Base-by-base conservation (phyloP, 2,888 invertebrate species). In the Unio delphinus region DNA sequence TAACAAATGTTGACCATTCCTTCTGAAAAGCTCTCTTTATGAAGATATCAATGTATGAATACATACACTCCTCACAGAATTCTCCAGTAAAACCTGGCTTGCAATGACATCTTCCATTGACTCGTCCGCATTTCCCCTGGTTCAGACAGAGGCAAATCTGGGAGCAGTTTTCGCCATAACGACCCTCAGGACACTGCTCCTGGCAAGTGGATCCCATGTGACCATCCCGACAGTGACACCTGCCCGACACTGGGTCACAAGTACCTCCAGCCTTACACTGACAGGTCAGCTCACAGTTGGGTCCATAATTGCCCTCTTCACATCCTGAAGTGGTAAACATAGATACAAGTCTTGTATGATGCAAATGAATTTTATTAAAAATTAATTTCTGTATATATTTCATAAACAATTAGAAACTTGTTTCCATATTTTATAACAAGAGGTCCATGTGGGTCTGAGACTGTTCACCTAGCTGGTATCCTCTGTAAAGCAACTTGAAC, bases 41-140 rank as follows among this genome's bases (percentile, higher is more conserved):
- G n/a, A 3, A 15, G 20, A 61, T 23, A 61, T 30, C 11, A 28
- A 28, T 28, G 23, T 11, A 64, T 55, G 1, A 18, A 54, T 4
- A 17, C 75, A 74, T 70, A 86, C 86, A 75, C 34, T 78, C 68
- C 55, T 85, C 75, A 74, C 92, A 92, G 30, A 81, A 76, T 18
- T 84, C 82, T 4, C 91, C 91, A 11, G 78, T 83, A 80, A 84
- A 91, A 0, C 92, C 92, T 4, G 90, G 87, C n/a, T 85, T 87
- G 79, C 92, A 92, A 64, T 87, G 85, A 90, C 98, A 99, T 80
- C 92, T 92, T 6, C 99, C 99, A 69, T 94, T 95, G 17, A 79
- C 66, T 63, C 82, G 83, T 62, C 88, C 83, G 78, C 90, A 90
- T 6, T 57, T 26, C 4, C 85, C 88, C 1, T 86, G 86, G 67